Evolutionary conservation across 2,113 vertebrate species (phyloP), one percentile per base, ranked within the genome.

Genomic region (Cygnus atratus): DNA sequence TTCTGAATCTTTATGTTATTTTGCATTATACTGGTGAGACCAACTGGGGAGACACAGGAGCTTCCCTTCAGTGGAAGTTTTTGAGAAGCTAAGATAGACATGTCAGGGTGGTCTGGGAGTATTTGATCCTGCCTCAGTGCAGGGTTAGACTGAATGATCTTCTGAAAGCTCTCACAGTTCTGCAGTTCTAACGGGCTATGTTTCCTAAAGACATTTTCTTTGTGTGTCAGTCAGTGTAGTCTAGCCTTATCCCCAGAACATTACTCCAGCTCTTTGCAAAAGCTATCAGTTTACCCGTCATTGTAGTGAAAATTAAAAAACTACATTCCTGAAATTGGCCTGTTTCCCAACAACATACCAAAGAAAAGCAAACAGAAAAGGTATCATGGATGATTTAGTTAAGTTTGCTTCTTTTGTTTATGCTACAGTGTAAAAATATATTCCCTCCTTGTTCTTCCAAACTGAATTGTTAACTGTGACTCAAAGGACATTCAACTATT

Each of bases 311-410:
- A 93, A 93, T 79, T 44, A 58, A 65, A 87, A 19, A 91, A 31
- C 72, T 82, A 28, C 62, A 35, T 68, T 93, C 77, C 74, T 79
- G 70, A 87, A 91, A 91, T 3, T n/a, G 35, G 18, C 54, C 48
- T 17, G 3, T 79, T 85, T 91, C 93, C 77, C 78, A 85, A 87
- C 46, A 63, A 43, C 29, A n/a, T 43, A 72, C 25, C 4, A 2
- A 78, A 85, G 48, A 61, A 88, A 95, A 87, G 33, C n/a, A 81
- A 84, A 75, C 41, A 93, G 72, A 87, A 71, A 91, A 93, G 43
- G 16, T 52, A 84, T 71, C 87, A 84, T 72, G 68, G 28, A 17
- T 41, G 33, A 77, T 86, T 71, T 80, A 61, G 70, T 54, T 79
- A 74, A 52, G 54, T 57, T 66, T 61, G 19, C 35, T 84, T 81